Conservation (phyloP, 2,888 invertebrate genomes). For the Litoditis marina region DNA sequence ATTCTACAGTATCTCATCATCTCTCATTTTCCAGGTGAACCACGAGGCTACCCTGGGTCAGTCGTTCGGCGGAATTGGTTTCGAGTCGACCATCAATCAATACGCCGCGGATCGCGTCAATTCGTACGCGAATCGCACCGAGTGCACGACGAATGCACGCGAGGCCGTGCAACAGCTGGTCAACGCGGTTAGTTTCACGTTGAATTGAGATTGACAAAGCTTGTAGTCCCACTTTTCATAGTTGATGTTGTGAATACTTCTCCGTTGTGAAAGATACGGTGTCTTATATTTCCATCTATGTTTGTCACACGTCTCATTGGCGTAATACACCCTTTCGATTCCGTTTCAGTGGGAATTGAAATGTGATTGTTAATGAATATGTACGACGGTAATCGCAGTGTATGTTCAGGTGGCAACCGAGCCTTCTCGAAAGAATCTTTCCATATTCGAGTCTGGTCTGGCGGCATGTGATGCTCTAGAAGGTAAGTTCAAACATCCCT, state of each 20-base stretch:
- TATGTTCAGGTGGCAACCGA: slow-evolving; percentile 41
- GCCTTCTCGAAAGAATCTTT: slow-evolving; percentile 56
- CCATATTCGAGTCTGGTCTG: slow-evolving; percentile 56
- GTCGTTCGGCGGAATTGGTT: slow-evolving; percentile 38
- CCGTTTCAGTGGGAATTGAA: too few species aligned
- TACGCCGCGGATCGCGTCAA: slow-evolving; percentile 27
- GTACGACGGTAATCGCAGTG: too few species aligned
- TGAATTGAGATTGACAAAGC: background rate
- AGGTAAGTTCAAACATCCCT: too few species aligned
- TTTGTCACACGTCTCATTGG: too few species aligned
- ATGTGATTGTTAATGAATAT: too few species aligned
- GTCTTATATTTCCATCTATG: too few species aligned
- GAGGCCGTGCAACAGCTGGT: slow-evolving; percentile 45
- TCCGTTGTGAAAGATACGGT: too few species aligned
- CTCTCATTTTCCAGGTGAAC: slow-evolving; percentile 53
- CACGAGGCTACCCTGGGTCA: slow-evolving; percentile 58
- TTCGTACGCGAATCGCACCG: slow-evolving; percentile 21
- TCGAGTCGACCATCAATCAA: slow-evolving; percentile 39
- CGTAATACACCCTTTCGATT: too few species aligned
- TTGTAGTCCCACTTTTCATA: too few species aligned
- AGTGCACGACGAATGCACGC: slow-evolving; percentile 17
- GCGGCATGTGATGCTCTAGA: slow-evolving; percentile 31
- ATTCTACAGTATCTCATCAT: background rate
- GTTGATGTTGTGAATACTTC: too few species aligned
- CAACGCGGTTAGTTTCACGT: slow-evolving; percentile 34